A percentile compares a stretch with the other conserved stretches of the same genome.
Evolutionary conservation across 2,113 vertebrate genomes (phyloP).

Genomic region (Peromyscus leucopus): DNA sequence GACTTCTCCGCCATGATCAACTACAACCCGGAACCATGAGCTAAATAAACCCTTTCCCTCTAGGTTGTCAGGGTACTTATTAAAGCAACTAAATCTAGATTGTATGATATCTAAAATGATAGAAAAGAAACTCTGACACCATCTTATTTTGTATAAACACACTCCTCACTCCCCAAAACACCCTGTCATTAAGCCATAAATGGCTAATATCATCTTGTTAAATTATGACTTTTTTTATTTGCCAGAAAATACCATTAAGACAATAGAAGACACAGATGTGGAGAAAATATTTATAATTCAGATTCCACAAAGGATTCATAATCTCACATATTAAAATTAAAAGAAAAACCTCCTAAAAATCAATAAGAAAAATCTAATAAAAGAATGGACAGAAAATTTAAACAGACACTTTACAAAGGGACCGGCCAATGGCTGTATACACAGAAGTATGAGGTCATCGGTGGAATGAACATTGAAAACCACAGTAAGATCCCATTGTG

Average conservation of each 20-base stretch:
- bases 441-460: not conserved
- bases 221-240: not conserved
- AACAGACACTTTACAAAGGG: not conserved
- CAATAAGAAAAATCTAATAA: conserved; percentile 2
- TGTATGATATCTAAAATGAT: not conserved
- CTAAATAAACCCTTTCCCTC: not conserved
- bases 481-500: not conserved
- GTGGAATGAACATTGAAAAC: not conserved
- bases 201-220: not conserved
- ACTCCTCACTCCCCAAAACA: not conserved
- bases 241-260: not conserved
- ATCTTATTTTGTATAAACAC: not conserved
- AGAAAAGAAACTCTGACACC: not conserved
- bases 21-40: not conserved
- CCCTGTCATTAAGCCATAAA: not conserved
- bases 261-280: not conserved
- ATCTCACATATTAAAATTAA: not conserved
- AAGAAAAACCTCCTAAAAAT: not conserved
- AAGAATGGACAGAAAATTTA: conserved; percentile 30
- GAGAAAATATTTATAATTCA: not conserved
- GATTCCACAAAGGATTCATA: not conserved
- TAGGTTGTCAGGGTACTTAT: not conserved
- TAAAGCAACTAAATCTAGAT: not conserved
- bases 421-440: not conserved
- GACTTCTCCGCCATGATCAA: not conserved